These are phyloP conservation scores for Brachyptera putata DNA, from an alignment of 2,888 invertebrate genomes.

Conservation along the genomic window DNA sequence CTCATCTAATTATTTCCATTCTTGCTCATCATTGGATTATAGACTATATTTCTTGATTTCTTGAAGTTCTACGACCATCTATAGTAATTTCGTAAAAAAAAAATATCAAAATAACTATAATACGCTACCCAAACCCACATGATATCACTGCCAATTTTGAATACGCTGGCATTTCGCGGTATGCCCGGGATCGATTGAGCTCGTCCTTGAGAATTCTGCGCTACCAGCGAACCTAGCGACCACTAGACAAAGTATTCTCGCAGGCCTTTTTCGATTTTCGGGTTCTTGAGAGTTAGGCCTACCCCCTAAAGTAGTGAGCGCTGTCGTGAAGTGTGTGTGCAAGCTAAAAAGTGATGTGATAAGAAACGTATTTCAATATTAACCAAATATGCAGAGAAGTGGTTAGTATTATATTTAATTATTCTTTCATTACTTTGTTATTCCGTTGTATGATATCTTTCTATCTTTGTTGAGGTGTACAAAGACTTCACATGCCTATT, in stretches of 20 bases:
- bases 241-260: not conserved
- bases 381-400: slow-evolving; percentile 25
- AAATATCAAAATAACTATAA: too few species aligned
- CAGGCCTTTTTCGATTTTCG: slow-evolving; percentile 11
- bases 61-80: too few species aligned
- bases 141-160: too few species aligned
- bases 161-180: too few species aligned
- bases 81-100: too few species aligned
- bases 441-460: too few species aligned
- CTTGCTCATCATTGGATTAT: too few species aligned
- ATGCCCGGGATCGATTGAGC: not conserved
- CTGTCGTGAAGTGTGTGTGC: not conserved
- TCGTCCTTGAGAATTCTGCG: not conserved
- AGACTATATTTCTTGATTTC: too few species aligned
- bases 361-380: not conserved
- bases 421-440: too few species aligned
- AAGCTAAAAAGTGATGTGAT: not conserved
- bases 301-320: not conserved
- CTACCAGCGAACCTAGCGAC: not conserved
- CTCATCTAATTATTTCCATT: too few species aligned
- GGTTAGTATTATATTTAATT: slow-evolving; percentile 17
- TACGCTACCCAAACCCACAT: too few species aligned
- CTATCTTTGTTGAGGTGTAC: too few species aligned
- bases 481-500: not conserved
- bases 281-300: not conserved